Evolutionary conservation across 2,888 invertebrate species (phyloP).

Genomic region (Euzophera pinguis): DNA sequence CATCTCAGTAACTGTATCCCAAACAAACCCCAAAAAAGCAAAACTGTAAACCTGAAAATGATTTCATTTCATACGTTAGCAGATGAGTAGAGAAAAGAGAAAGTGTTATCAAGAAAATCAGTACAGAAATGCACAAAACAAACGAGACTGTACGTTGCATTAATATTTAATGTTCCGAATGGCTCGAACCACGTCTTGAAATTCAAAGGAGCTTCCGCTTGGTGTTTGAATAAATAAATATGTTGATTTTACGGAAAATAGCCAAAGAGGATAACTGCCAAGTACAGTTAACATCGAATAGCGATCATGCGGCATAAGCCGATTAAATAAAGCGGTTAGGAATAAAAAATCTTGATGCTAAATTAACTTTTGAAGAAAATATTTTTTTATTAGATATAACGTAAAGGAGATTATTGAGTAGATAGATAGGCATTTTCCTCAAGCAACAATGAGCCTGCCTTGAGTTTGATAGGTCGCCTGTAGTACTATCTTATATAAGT

Average conservation of each 20-base stretch:
- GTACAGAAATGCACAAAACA: slow-evolving; percentile 4
- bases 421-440: too few species aligned
- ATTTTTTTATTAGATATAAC: too few species aligned
- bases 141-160: slow-evolving; percentile 3
- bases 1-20: too few species aligned
- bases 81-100: not conserved
- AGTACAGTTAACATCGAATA: not conserved
- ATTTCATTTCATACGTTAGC: not conserved
- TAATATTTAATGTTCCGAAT: slow-evolving; percentile 4
- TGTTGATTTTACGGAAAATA: slow-evolving; percentile 1
- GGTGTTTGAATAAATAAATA: slow-evolving; percentile 3
- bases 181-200: slow-evolving; percentile 9
- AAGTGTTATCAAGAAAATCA: slow-evolving; percentile 1
- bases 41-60: too few species aligned
- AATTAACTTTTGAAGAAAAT: not conserved
- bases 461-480: too few species aligned
- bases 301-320: not conserved
- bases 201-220: slow-evolving; percentile 12
- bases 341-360: not conserved
- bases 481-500: too few species aligned
- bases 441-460: too few species aligned
- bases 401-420: too few species aligned
- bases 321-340: not conserved
- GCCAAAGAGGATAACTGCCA: not conserved
- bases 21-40: too few species aligned